Evolutionary conservation across 2,797 vertebrate species (phyloP).

Genomic region (Spinus pinus): DNA sequence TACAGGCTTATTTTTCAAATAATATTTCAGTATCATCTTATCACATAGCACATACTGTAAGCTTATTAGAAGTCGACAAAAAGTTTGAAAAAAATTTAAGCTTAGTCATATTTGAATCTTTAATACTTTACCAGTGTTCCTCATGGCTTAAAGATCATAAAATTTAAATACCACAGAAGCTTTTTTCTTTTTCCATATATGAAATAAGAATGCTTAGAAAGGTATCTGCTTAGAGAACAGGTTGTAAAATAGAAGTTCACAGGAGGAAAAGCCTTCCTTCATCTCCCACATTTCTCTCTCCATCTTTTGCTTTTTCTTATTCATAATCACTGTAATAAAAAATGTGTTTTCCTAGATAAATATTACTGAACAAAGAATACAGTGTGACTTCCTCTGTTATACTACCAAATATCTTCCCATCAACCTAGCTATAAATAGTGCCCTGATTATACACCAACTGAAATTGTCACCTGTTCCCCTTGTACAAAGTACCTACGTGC

Average conservation of each 20-base stretch:
- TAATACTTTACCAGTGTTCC: constrained; percentile 35
- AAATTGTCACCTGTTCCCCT: not conserved
- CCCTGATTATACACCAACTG: not conserved
- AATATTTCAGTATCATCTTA: constrained; percentile 22
- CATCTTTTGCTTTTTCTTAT: not conserved
- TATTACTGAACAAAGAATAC: not conserved
- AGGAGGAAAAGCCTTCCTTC: not conserved
- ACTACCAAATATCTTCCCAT: not conserved
- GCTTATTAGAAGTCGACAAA: constrained; percentile 51
- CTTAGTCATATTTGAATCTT: constrained; percentile 60
- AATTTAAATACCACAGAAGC: constrained; percentile 45
- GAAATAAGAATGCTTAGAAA: constrained; percentile 32
- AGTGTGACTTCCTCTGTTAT: not conserved
- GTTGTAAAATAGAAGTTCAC: constrained; percentile 3
- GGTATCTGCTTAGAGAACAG: constrained; percentile 13
- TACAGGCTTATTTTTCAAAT: constrained; percentile 29
- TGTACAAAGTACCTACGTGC: not conserved
- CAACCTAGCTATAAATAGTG: not conserved
- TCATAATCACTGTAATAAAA: not conserved
- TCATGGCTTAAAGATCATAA: constrained; percentile 49
- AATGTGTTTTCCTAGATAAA: not conserved
- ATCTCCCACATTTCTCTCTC: not conserved
- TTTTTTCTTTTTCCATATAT: not conserved
- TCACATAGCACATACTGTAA: constrained; percentile 29
- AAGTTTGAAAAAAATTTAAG: constrained; percentile 49